These are phyloP conservation scores for Rhynchotus rufescens DNA, from an alignment of 2,797 vertebrate genomes.

Conservation along the genomic window DNA sequence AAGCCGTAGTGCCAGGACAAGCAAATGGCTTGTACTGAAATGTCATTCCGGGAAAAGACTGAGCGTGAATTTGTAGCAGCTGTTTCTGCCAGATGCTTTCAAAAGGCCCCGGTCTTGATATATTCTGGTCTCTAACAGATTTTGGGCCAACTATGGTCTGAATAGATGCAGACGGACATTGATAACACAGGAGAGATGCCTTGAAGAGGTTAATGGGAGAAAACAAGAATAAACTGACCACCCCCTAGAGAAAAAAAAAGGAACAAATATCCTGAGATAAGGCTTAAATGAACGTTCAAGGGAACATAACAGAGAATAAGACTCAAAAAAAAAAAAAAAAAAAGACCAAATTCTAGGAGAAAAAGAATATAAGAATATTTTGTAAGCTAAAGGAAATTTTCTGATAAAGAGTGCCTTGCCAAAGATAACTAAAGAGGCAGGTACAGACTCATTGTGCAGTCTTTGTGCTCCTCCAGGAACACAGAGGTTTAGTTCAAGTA, in stretches of 20 bases:
- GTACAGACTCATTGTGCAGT: not conserved
- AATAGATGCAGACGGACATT: not conserved
- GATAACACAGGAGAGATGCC: not conserved
- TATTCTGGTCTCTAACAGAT: not conserved
- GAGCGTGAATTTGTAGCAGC: not conserved
- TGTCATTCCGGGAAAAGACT: not conserved
- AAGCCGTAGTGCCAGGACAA: not conserved
- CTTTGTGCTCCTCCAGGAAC: not conserved
- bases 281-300: not conserved
- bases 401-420: not conserved
- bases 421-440: not conserved
- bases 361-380: not conserved
- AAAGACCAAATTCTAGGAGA: not conserved
- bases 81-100: not conserved
- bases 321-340: not conserved
- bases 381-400: not conserved
- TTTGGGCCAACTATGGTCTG: not conserved
- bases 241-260: not conserved
- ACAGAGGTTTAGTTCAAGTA: not conserved
- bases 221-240: not conserved
- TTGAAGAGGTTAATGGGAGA: not conserved
- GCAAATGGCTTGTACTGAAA: not conserved
- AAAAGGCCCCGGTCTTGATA: not conserved
- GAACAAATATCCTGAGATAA: not conserved
- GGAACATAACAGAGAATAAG: not conserved